Conservation (phyloP, 2,888 invertebrate genomes). For the Pelosia muscerda region DNA sequence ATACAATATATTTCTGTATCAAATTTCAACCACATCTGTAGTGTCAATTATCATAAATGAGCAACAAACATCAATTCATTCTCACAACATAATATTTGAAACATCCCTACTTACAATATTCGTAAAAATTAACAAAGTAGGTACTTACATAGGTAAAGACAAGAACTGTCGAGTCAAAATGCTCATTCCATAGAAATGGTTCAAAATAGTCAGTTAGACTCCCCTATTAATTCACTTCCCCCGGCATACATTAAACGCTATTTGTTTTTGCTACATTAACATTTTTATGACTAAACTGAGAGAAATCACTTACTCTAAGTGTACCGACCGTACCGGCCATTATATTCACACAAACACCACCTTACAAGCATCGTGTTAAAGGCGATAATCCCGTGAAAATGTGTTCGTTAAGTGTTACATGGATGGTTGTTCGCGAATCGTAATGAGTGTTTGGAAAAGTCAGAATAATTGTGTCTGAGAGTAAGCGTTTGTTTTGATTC, state of each 20-base stretch:
- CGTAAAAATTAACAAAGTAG: slow-evolving; percentile 5
- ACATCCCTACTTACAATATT: background rate
- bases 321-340: slow-evolving; percentile 53
- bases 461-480: slow-evolving; percentile 47
- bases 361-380: slow-evolving; percentile 33
- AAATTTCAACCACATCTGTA: background rate
- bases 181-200: slow-evolving; percentile 62
- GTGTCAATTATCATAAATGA: background rate
- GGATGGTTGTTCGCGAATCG: slow-evolving; percentile 28
- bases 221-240: slow-evolving; percentile 75
- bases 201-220: slow-evolving; percentile 39
- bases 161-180: slow-evolving; percentile 26
- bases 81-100: background rate
- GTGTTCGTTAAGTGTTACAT: background rate
- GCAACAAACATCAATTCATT: background rate
- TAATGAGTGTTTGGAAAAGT: slow-evolving; percentile 48
- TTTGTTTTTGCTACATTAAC: slow-evolving; percentile 86
- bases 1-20: no score
- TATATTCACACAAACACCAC: slow-evolving; percentile 13
- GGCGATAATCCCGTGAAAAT: slow-evolving; percentile 22
- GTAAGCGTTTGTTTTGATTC: slow-evolving; percentile 48
- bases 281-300: slow-evolving; percentile 86
- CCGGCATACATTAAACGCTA: slow-evolving; percentile 82
- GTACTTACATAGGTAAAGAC: slow-evolving; percentile 60
- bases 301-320: slow-evolving; percentile 79